Percentiles rank a stretch among this genome's conserved stretches.
phyloP scores from a whole-genome alignment of 2,113 vertebrate genomes.

The Leiothrix lutea region DNA sequence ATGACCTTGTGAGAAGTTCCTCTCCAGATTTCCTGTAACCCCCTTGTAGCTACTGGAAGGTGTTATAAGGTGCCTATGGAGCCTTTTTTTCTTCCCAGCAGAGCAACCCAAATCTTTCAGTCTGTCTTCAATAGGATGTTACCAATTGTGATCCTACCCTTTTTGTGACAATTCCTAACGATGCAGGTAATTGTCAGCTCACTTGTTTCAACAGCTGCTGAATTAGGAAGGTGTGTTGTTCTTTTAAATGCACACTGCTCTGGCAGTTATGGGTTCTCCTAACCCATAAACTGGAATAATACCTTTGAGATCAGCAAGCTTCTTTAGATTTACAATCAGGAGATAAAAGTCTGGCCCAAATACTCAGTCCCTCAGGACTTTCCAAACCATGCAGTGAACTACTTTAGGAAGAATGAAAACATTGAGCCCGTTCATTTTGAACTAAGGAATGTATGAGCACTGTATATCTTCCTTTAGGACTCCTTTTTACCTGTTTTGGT shows the following conservation, averaged over 20 bases:
- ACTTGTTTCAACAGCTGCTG: not conserved
- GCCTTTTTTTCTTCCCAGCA: not conserved
- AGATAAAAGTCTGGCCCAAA: conserved; percentile 24
- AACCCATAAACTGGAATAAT: not conserved
- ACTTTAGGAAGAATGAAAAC: not conserved
- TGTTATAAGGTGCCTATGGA: not conserved
- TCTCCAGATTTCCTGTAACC: not conserved
- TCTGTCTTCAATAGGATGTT: not conserved
- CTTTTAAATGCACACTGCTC: not conserved
- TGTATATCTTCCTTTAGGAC: not conserved
- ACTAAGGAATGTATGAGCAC: not conserved
- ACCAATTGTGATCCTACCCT: not conserved
- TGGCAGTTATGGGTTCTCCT: not conserved
- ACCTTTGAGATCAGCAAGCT: conserved; percentile 22
- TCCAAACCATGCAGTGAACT: not conserved
- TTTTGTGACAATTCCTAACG: not conserved
- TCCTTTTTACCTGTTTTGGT: not conserved
- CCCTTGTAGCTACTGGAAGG: no score
- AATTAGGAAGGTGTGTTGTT: not conserved
- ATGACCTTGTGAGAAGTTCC: not conserved
- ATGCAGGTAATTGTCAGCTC: not conserved
- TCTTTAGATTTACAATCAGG: not conserved
- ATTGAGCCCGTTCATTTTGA: not conserved
- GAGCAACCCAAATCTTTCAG: not conserved
- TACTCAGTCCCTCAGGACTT: not conserved